A percentile compares a stretch with the other conserved stretches of the same genome.
These are phyloP conservation scores for Phyllopteryx taeniolatus DNA, from an alignment of 2,113 vertebrate genomes.

Conservation along the genomic window DNA sequence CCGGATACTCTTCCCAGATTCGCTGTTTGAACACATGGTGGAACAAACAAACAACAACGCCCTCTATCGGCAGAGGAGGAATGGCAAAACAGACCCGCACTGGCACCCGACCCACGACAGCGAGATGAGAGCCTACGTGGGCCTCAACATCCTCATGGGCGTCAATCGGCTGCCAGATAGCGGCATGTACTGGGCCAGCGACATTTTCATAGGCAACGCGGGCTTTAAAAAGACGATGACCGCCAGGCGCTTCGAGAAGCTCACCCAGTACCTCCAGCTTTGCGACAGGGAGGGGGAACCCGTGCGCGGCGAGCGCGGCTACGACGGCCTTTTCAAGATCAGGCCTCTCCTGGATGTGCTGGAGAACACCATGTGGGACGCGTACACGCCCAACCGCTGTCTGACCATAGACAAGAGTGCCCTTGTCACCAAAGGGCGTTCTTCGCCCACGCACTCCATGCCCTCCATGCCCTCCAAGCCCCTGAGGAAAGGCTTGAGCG, in stretches of 20 bases:
- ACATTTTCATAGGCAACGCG: slow-evolving; percentile 79
- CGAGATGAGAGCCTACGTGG: slow-evolving; percentile 78
- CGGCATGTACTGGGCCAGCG: slow-evolving; percentile 81
- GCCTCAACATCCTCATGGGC: slow-evolving; percentile 79
- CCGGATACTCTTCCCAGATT: slow-evolving; percentile 82
- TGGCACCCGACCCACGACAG: slow-evolving; percentile 79
- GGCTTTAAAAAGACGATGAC: slow-evolving; percentile 83
- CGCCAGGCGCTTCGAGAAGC: slow-evolving; percentile 75
- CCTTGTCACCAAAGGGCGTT: slow-evolving; percentile 71
- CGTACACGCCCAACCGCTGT: slow-evolving; percentile 75
- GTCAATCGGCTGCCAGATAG: slow-evolving; percentile 80
- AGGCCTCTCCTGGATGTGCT: slow-evolving; percentile 76
- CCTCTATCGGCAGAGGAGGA: slow-evolving; percentile 79
- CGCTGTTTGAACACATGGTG: slow-evolving; percentile 83
- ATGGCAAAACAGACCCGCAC: slow-evolving; percentile 76
- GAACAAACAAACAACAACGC: slow-evolving; percentile 85
- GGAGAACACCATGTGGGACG: slow-evolving; percentile 78
- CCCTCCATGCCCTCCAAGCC: slow-evolving; percentile 80
- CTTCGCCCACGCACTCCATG: slow-evolving; percentile 76
- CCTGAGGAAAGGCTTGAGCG: slow-evolving; percentile 73
- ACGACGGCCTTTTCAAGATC: slow-evolving; percentile 79
- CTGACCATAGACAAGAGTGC: slow-evolving; percentile 75
- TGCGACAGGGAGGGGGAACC: slow-evolving; percentile 75
- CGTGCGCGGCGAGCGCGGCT: slow-evolving; percentile 71
- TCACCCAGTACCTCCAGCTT: slow-evolving; percentile 78